Conservation (phyloP, 1,140 invertebrate genomes). For the Pseudoatta argentina region DNA sequence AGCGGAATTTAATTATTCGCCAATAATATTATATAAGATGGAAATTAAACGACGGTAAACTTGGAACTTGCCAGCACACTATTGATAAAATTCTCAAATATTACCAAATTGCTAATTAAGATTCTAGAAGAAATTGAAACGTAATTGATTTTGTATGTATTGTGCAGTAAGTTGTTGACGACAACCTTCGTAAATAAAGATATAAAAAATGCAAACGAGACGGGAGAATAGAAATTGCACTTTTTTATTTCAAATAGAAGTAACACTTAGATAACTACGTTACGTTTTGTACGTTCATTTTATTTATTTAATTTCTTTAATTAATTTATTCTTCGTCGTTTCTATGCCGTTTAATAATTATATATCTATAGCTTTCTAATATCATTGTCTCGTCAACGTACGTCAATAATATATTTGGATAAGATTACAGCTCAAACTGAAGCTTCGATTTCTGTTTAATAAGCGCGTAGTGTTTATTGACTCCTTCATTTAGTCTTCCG, state of each 20-base stretch:
- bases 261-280: not conserved
- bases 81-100: not conserved
- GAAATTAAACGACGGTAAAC: not conserved
- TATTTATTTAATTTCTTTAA: not conserved
- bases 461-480: not conserved
- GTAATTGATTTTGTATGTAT: conserved; percentile 31
- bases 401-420: not conserved
- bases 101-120: not conserved
- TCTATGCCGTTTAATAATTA: not conserved
- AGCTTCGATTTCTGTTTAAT: not conserved
- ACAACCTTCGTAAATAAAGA: conserved; percentile 13
- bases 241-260: not conserved
- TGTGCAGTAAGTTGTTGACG: conserved; percentile 39
- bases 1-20: not conserved
- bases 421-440: not conserved
- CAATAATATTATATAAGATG: not conserved
- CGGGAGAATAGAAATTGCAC: not conserved
- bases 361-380: not conserved
- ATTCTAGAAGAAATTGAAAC: not conserved
- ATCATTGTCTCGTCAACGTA: not conserved
- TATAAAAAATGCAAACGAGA: not conserved
- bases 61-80: not conserved
- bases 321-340: not conserved
- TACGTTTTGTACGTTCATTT: not conserved
- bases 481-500: not conserved